Conservation (phyloP, 2,888 invertebrate species). For the Parnassius orleans region DNA sequence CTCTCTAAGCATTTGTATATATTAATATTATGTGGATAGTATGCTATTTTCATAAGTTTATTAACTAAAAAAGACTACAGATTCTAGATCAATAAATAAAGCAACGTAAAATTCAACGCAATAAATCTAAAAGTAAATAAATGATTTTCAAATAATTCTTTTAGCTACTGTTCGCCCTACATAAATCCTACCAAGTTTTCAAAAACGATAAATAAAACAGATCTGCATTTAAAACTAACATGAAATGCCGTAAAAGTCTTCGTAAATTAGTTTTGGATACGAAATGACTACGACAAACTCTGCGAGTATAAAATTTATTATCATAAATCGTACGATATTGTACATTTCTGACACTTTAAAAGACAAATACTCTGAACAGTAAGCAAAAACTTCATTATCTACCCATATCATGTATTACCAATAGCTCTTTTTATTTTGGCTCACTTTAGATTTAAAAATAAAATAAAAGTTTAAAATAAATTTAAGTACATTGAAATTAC, state of each 20-base stretch:
- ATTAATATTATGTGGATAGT: too few relatives aligned
- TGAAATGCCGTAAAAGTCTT: slow-evolving; percentile 23
- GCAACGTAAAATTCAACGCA: not conserved
- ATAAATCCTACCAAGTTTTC: not conserved
- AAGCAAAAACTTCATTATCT: too few relatives aligned
- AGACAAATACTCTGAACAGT: slow-evolving; percentile 6
- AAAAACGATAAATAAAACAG: slow-evolving; percentile 15
- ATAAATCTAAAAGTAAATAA: not conserved
- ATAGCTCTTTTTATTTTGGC: too few relatives aligned
- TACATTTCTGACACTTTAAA: slow-evolving; percentile 26
- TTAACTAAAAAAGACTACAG: too few relatives aligned
- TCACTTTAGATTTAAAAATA: too few relatives aligned
- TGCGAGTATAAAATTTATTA: slow-evolving; percentile 16
- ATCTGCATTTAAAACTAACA: slow-evolving; percentile 18
- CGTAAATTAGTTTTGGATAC: slow-evolving; percentile 20
- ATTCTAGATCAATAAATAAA: not conserved
- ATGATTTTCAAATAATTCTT: not conserved
- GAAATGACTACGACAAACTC: slow-evolving; percentile 22
- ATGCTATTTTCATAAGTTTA: too few relatives aligned
- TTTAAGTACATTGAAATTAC: too few relatives aligned
- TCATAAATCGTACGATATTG: slow-evolving; percentile 25
- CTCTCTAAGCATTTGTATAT: too few relatives aligned
- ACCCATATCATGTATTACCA: too few relatives aligned
- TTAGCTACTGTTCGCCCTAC: not conserved
- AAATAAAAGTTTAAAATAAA: too few relatives aligned